A percentile compares a stretch with the other conserved stretches of the same genome.
Evolutionary conservation across 2,888 invertebrate genomes (phyloP).

Genomic region (Euproctis similis): DNA sequence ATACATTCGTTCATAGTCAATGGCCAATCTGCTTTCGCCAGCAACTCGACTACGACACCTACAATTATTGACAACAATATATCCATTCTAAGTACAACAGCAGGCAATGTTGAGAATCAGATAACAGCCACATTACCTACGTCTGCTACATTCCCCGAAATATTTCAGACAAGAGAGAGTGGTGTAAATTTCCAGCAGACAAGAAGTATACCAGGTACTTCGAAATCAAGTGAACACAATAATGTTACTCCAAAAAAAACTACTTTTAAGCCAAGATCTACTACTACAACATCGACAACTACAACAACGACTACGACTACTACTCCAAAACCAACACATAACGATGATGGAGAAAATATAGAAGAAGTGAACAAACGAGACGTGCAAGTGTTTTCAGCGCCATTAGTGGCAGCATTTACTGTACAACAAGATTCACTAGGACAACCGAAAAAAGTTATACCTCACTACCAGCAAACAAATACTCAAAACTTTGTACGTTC

Average conservation of each 20-base stretch:
- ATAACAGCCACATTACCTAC: conserved; percentile 53
- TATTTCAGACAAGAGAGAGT: conserved; percentile 57
- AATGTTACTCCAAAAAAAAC: conserved; percentile 32
- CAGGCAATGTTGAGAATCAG: conserved; percentile 66
- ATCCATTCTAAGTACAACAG: conserved; percentile 60
- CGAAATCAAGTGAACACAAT: conserved; percentile 33
- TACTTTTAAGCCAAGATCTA: conserved; percentile 28
- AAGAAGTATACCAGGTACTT: conserved; percentile 48
- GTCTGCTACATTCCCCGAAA: conserved; percentile 53
- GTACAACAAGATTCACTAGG: conserved; percentile 88
- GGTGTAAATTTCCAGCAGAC: conserved; percentile 52
- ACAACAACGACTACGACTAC: conserved; percentile 78
- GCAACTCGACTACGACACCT: conserved; percentile 42
- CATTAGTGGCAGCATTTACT: conserved; percentile 88
- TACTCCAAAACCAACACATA: conserved; percentile 81
- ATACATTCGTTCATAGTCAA: conserved; percentile 76
- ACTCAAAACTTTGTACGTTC: conserved; percentile 24
- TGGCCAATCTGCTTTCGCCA: conserved; percentile 58
- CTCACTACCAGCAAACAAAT: conserved; percentile 76
- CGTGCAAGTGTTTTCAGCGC: conserved; percentile 88
- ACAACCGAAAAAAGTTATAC: conserved; percentile 85
- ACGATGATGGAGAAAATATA: conserved; percentile 79
- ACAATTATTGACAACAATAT: conserved; percentile 53
- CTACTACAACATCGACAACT: conserved; percentile 60
- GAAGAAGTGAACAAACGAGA: conserved; percentile 80